Evolutionary conservation across 2,113 vertebrate species (phyloP).

Genomic region (Osmerus eperlanus): DNA sequence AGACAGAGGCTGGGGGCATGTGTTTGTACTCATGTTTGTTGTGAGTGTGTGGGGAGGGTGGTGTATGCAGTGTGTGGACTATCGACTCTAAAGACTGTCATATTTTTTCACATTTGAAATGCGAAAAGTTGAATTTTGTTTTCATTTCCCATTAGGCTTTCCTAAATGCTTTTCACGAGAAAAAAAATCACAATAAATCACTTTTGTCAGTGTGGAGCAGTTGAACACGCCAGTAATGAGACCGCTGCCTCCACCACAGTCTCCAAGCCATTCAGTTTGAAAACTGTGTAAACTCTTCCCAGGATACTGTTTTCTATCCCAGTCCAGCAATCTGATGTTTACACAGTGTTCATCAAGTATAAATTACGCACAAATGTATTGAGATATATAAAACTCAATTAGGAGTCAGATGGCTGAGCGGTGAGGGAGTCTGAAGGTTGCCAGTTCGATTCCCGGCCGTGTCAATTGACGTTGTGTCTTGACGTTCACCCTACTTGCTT

Average conservation of each 20-base stretch:
- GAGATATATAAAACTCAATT: slow-evolving; percentile 6
- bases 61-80: neutral
- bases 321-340: slow-evolving; percentile 14
- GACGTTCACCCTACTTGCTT: no score
- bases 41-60: neutral
- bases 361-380: neutral
- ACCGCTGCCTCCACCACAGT: neutral
- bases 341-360: slow-evolving; percentile 16
- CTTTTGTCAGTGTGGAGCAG: slow-evolving; percentile 1
- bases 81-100: no score
- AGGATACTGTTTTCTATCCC: slow-evolving; percentile 4
- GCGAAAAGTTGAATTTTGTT: slow-evolving; percentile 1
- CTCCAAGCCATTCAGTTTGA: slow-evolving; percentile 9
- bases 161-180: neutral
- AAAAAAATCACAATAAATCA: neutral
- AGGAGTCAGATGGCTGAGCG: neutral
- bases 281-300: neutral
- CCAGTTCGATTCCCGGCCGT: no score
- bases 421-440: no score
- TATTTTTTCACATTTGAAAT: slow-evolving; percentile 15
- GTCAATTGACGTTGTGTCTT: no score
- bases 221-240: slow-evolving; percentile 26
- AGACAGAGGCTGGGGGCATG: neutral
- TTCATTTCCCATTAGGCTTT: slow-evolving; percentile 1
- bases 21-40: neutral